Evolutionary conservation across 2,888 invertebrate genomes (phyloP).

Genomic region (Melinopterus prodromus): DNA sequence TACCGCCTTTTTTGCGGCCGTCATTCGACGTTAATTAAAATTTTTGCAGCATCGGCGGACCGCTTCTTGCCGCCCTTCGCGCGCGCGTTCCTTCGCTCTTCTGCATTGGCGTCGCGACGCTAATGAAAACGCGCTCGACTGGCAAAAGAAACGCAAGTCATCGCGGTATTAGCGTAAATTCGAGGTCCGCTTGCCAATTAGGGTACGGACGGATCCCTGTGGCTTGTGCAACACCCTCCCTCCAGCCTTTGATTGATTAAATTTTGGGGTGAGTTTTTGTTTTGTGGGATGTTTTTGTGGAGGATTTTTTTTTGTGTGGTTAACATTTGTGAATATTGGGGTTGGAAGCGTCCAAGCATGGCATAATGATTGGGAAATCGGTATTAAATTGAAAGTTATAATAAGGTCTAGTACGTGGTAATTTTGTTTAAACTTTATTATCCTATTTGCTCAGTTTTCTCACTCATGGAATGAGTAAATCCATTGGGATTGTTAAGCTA

Average conservation of each 20-base stretch:
- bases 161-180: constrained; percentile 16
- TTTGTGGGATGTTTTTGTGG: background rate
- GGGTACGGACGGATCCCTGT: background rate
- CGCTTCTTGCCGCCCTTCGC: constrained; percentile 11
- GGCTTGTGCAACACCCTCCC: background rate
- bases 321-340: too few species aligned
- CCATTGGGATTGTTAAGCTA: too few species aligned
- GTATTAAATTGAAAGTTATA: too few species aligned
- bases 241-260: background rate
- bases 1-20: constrained; percentile 20
- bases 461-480: too few species aligned
- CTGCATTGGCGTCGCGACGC: constrained; percentile 1
- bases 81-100: constrained; percentile 1
- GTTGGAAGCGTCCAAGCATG: too few species aligned
- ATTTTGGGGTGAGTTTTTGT: background rate
- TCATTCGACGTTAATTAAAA: constrained; percentile 22
- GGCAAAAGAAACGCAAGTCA: constrained; percentile 26
- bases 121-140: constrained; percentile 22
- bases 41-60: constrained; percentile 22
- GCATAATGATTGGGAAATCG: too few species aligned
- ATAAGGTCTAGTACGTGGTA: too few species aligned
- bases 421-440: too few species aligned
- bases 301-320: background rate
- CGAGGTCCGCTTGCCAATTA: background rate
- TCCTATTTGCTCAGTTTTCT: too few species aligned